phyloP scores from a whole-genome alignment of 2,113 vertebrate species.

The Girardinichthys multiradiatus region DNA sequence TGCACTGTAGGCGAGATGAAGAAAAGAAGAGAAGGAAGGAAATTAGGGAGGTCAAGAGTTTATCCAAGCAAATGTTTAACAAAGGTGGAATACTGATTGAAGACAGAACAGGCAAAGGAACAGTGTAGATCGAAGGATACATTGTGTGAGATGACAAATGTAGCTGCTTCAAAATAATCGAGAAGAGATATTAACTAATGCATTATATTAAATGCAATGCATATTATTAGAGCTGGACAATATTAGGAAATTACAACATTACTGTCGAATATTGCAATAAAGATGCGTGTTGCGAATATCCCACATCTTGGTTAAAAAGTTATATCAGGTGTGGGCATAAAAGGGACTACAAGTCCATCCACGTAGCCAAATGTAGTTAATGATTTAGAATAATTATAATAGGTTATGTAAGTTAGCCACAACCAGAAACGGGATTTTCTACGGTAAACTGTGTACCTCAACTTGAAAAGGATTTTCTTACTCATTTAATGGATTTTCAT shows the following conservation, averaged over 20 bases:
- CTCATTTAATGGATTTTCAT: conserved; percentile 9
- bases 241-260: too few relatives aligned
- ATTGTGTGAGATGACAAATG: not conserved
- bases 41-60: not conserved
- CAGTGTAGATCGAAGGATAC: not conserved
- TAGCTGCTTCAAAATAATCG: not conserved
- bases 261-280: too few relatives aligned
- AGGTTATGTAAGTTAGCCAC: conserved; percentile 12
- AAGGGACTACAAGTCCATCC: too few relatives aligned
- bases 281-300: too few relatives aligned
- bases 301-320: too few relatives aligned
- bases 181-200: not conserved
- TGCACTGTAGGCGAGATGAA: conserved; percentile 28
- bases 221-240: too few relatives aligned
- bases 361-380: too few relatives aligned
- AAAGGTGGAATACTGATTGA: not conserved
- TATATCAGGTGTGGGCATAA: too few relatives aligned
- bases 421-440: conserved; percentile 1
- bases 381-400: too few relatives aligned
- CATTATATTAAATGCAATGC: not conserved
- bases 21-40: conserved; percentile 5
- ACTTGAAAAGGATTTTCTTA: not conserved
- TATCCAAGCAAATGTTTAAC: conserved; percentile 10
- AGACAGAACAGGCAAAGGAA: not conserved
- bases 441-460: not conserved